These are phyloP conservation scores for Encarsia formosa DNA, from an alignment of 2,888 invertebrate species.

Conservation along the genomic window DNA sequence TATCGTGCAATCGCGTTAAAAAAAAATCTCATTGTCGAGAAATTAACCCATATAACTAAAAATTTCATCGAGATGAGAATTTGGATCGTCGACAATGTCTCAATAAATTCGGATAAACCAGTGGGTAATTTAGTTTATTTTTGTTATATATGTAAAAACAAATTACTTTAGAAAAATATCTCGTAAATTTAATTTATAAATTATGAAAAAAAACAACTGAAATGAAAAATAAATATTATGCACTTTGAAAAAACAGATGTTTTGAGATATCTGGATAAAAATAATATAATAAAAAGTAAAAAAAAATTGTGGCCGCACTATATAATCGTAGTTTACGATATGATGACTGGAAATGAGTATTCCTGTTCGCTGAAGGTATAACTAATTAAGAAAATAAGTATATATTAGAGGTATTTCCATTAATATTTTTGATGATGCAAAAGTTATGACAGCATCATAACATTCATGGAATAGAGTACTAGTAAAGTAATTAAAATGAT, in stretches of 20 bases:
- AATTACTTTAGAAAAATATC: conserved; percentile 21
- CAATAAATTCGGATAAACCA: conserved; percentile 27
- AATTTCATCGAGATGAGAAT: conserved; percentile 14
- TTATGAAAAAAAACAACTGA: no score
- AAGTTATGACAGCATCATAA: conserved; percentile 40
- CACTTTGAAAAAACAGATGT: conserved; percentile 9
- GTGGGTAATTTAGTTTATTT: conserved; percentile 32
- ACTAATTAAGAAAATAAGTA: conserved; percentile 37
- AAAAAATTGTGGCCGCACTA: conserved; percentile 31
- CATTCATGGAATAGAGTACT: conserved; percentile 39
- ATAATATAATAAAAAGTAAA: conserved; percentile 24
- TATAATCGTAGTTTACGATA: conserved; percentile 39
- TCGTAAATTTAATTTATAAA: no score
- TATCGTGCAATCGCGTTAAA: conserved; percentile 32
- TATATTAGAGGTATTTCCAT: conserved; percentile 46
- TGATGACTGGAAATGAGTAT: conserved; percentile 47
- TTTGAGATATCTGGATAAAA: conserved; percentile 9
- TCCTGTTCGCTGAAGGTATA: conserved; percentile 32
- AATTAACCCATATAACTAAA: conserved; percentile 7
- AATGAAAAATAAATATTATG: no score
- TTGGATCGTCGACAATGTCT: conserved; percentile 29
- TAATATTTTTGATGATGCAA: conserved; percentile 48
- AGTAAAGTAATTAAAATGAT: conserved; percentile 44
- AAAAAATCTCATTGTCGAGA: conserved; percentile 26
- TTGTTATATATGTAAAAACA: conserved; percentile 30